Evolutionary conservation across 2,797 vertebrate genomes (phyloP).

Genomic region (Cyprinella venusta): DNA sequence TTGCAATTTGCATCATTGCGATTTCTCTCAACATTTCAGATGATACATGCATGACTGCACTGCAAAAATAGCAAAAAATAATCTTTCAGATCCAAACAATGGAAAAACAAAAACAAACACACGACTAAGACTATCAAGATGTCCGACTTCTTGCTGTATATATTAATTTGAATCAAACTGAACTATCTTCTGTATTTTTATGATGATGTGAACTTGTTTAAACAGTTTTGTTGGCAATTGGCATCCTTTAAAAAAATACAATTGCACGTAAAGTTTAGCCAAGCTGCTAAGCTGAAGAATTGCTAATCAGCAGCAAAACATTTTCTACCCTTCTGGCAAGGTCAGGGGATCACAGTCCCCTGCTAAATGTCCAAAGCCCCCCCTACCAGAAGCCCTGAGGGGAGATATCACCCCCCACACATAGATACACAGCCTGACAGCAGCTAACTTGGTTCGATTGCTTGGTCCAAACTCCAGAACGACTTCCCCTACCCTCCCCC

Average conservation of each 20-base stretch:
- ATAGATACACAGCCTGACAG: constrained; percentile 66
- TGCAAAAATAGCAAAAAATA: neutral
- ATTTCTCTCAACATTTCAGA: neutral
- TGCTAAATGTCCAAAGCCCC: constrained; percentile 78
- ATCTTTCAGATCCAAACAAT: neutral
- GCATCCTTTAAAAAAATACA: neutral
- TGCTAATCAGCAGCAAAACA: constrained; percentile 83
- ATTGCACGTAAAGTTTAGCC: constrained; percentile 58
- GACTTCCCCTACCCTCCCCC: neutral
- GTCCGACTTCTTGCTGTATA: neutral
- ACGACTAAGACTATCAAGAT: neutral
- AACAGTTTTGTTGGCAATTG: neutral
- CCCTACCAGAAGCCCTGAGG: constrained; percentile 72
- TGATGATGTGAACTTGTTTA: neutral
- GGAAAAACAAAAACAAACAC: neutral
- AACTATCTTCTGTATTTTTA: neutral
- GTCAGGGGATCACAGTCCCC: constrained; percentile 80
- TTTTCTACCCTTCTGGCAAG: constrained; percentile 86
- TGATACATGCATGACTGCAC: neutral
- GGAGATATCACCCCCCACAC: constrained; percentile 76
- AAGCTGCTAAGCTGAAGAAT: constrained; percentile 68
- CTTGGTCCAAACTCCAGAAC: constrained; percentile 35
- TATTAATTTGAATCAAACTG: neutral
- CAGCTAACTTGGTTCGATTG: constrained; percentile 42
- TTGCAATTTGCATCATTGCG: neutral